These are phyloP conservation scores for Fringilla coelebs DNA, from an alignment of 2,797 vertebrate species.

Conservation along the genomic window DNA sequence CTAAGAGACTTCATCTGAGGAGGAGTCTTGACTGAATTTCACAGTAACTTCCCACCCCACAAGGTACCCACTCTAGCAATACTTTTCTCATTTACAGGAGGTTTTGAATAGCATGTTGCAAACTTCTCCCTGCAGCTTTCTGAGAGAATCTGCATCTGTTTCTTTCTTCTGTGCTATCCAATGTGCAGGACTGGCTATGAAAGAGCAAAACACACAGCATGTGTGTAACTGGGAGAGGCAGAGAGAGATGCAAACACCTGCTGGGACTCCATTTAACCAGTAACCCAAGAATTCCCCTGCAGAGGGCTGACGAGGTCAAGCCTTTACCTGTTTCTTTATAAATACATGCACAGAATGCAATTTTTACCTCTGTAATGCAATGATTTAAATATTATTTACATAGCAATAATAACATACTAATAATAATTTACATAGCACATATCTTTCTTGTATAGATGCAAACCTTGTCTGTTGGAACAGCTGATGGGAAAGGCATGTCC, in stretches of 20 bases:
- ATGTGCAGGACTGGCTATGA: background rate
- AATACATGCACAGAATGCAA: background rate
- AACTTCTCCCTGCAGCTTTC: slow-evolving; percentile 33
- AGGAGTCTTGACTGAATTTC: background rate
- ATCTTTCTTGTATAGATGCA: background rate
- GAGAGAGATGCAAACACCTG: background rate
- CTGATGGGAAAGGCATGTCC: background rate
- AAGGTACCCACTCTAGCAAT: background rate
- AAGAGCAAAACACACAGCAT: background rate
- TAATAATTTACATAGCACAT: background rate
- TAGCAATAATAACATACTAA: background rate
- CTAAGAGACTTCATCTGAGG: background rate
- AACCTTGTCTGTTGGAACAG: background rate
- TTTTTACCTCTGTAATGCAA: background rate
- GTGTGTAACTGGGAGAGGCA: background rate
- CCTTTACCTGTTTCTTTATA: background rate
- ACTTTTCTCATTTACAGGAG: slow-evolving; percentile 3
- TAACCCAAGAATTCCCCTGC: slow-evolving; percentile 40
- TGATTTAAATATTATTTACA: background rate
- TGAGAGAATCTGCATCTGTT: slow-evolving; percentile 21
- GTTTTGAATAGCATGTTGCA: background rate
- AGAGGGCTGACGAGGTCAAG: slow-evolving; percentile 1
- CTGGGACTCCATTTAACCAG: slow-evolving; percentile 24
- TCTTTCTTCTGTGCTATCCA: slow-evolving; percentile 29
- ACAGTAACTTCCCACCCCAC: background rate